Base-by-base conservation (phyloP, 2,113 vertebrate species). In the Arvicanthis niloticus region DNA sequence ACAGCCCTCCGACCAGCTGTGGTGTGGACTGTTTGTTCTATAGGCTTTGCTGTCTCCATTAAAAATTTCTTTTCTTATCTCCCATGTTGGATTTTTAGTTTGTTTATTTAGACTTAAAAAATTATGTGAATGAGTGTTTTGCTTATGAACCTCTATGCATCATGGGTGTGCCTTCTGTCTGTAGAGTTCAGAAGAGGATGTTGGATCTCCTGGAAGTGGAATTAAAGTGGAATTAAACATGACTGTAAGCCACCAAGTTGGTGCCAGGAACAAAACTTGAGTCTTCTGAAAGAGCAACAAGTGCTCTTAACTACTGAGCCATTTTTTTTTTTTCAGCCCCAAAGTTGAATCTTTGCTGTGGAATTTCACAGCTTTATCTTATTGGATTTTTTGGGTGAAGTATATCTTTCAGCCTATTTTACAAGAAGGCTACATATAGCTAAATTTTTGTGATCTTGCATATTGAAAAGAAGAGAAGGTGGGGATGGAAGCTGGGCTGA, bases 341-440 rank as follows among this genome's bases (percentile, higher is more conserved):
- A 60, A 60, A 84, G 6, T 16, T 88, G 51, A 70, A 26, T 73
- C 37, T 73, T 75, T 91, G 62, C 85, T 87, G 81, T 89, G 58
- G 89, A 86, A 29, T 34, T 82, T 67, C 51, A 0, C 37, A 17
- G 86, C 22, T 92, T 88, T 60, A 51, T 95, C 73, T 81, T 37
- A 42, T 40, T 45, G 82, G 48, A 78, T 3, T 73, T 26, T 90
- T 48, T 73, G 75, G 72, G 37, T 77, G 45, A 72, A 94, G 3
- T 89, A 37, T 94, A 70, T 86, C 65, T 68, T 88, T 65, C n/a
- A 77, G 72, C 86, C 88, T 95, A 53, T 88, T 88, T 40, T 84
- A 76, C 51, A 85, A 70, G 85, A 95, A 96, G n/a, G 11, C n/a
- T 85, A 3, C 58, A 56, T 45, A 34, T 24, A 85, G 62, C 17